Conservation (phyloP, 2,113 vertebrate genomes). For the Chrysochloris asiatica region DNA sequence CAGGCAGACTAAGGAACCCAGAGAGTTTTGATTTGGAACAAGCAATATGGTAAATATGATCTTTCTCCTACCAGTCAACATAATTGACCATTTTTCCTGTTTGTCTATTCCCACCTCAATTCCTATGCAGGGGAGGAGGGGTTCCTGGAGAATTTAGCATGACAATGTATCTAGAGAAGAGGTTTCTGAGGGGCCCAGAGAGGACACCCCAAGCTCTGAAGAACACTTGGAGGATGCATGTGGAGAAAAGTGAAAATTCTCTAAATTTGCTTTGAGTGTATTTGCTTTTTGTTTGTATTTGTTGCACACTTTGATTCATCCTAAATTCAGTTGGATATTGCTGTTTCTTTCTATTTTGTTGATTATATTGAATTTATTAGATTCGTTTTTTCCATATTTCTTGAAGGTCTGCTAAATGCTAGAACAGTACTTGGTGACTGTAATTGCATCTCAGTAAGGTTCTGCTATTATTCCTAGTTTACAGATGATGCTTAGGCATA, state of each 20-base stretch:
- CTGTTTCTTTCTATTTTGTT: no score
- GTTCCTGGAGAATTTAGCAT: not conserved
- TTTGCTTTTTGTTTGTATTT: not conserved
- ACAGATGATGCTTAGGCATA: not conserved
- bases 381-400: not conserved
- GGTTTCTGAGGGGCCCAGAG: not conserved
- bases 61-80: not conserved
- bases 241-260: not conserved
- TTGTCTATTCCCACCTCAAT: not conserved
- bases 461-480: not conserved
- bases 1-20: not conserved
- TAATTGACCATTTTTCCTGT: not conserved
- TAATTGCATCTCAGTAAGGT: not conserved
- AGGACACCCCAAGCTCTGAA: not conserved
- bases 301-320: conserved; percentile 5
- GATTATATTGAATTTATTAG: not conserved
- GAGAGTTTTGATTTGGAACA: not conserved
- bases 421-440: not conserved
- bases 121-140: not conserved
- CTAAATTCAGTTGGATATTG: conserved; percentile 27
- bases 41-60: not conserved
- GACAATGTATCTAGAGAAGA: not conserved
- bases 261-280: not conserved
- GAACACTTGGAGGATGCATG: not conserved
- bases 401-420: not conserved